Conservation (phyloP, 2,797 vertebrate species). For the Odontamblyopus lacepedii region DNA sequence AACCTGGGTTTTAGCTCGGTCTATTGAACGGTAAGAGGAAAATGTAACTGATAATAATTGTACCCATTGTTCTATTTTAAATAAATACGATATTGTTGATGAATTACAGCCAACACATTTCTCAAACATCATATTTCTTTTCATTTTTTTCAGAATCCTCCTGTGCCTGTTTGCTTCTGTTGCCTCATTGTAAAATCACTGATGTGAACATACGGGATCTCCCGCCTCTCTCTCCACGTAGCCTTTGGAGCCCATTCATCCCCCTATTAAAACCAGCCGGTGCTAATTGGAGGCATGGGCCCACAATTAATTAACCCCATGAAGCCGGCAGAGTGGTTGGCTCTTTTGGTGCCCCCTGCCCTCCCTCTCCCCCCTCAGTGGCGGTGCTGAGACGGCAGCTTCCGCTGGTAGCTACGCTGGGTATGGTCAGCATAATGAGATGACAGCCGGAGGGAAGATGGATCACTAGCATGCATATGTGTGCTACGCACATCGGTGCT, state of each 20-base stretch:
- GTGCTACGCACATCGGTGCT: conserved; percentile 43
- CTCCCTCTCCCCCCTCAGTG: conserved; percentile 39
- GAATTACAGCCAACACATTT: too few species aligned
- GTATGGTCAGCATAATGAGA: conserved; percentile 72
- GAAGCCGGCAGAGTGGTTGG: conserved; percentile 59
- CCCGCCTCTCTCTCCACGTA: conserved; percentile 53
- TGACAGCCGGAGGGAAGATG: conserved; percentile 71
- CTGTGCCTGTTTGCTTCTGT: too few species aligned
- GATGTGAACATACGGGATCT: conserved; percentile 18
- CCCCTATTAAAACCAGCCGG: conserved; percentile 75
- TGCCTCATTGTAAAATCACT: conserved; percentile 46
- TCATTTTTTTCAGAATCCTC: too few species aligned
- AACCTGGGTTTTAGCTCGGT: too few species aligned
- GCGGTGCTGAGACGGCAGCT: conserved; percentile 71
- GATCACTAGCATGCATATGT: conserved; percentile 62
- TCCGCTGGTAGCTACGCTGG: conserved; percentile 52
- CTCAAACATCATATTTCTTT: too few species aligned
- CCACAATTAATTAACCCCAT: conserved; percentile 76
- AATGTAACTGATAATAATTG: too few species aligned
- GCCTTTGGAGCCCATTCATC: conserved; percentile 73
- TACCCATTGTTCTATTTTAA: too few species aligned
- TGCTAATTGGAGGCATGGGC: conserved; percentile 77
- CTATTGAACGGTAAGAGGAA: too few species aligned
- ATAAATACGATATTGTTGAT: too few species aligned
- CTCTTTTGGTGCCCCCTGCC: conserved; percentile 53